Base-by-base conservation (phyloP, 2,888 invertebrate species). In the Leucoma salicis region DNA sequence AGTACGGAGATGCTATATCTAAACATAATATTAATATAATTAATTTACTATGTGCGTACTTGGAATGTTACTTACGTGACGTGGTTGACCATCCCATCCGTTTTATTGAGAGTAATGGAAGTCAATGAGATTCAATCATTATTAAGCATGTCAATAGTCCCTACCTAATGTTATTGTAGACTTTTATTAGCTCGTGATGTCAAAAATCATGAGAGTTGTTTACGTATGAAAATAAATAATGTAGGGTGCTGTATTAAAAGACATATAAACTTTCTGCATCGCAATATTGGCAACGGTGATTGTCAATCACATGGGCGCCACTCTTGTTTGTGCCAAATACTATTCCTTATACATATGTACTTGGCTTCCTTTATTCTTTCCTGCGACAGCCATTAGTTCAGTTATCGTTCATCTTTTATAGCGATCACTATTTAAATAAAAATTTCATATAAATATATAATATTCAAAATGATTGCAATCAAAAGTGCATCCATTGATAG, bases 21-120 rank as follows among this genome's bases (percentile, higher is more conserved):
- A 64, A 66, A 70, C 60, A 70, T 67, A 65, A 74, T n/a, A 75
- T 74, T 63, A 64, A 49, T 46, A n/a, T n/a, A n/a, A n/a, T 34
- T 66, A 57, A 46, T 71, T 63, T 64, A 48, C 45, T 38, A 33
- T 41, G 28, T 52, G 39, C 67, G 62, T 41, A 56, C 41, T 39
- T 39, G 31, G 11, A 25, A 31, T 11, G n/a, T 21, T 42, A 29
- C 35, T 40, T 35, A 28, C 41, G 24, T 28, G 12, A 27, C n/a
- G 6, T 31, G 3, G 7, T 12, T n/a, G n/a, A 14, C 13, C 31
- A 13, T 35, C 12, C 27, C 7, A 32, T 11, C 15, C n/a, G 11
- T 35, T 44, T 39, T 39, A 39, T 39, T 32, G 13, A 16, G 4
- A 37, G 18, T 41, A 43, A 46, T 46, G 13, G 31, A 31, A 18